Base-by-base conservation (phyloP, 2,888 invertebrate species). In the Cybosia mesomella region DNA sequence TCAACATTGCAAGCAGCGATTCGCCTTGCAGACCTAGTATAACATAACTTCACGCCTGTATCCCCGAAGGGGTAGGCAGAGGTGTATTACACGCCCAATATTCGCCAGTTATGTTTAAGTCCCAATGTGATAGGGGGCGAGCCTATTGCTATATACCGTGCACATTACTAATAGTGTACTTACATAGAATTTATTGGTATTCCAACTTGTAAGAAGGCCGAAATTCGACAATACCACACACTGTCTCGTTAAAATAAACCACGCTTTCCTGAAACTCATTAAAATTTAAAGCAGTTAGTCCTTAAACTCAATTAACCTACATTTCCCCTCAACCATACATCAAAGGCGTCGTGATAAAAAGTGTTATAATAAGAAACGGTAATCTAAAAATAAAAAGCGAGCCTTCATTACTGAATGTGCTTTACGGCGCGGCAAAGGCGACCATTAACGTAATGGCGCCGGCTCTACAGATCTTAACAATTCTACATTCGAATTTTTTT, bases 391-490 rank as follows among this genome's bases (percentile, higher is more conserved):
- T 60, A 34, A 58, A 62, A 62, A 11, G 10, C 10, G 22, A 4
- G 34, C 34, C 9, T 34, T 63, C 32, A 63, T 54, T 54, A 54
- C 32, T 18, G 10, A 53, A 54, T 34, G 32, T 32, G 36, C 11
- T 54, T 63, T 54, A 9, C 34, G 36, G 22, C 15, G 11, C 34
- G 22, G 54, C n/a, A 43, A 43, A 61, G 32, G 43, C 15, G 34
- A 22, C 63, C 36, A 63, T 54, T 54, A 63, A 15, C 21, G 34
- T 63, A 63, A 63, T 54, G 54, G 32, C 53, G n/a, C 21, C 54
- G 54, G 34, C 62, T 13, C 28, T 34, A 62, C 43, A n/a, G 61
- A 61, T n/a, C 62, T 34, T 62, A 15, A 53, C 53, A 34, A 62
- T 62, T 62, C 53, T 63, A 63, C 32, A 36, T 54, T 36, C 36